These are phyloP conservation scores for Remorina albescens DNA, from an alignment of 2,797 vertebrate species.

Conservation along the genomic window DNA sequence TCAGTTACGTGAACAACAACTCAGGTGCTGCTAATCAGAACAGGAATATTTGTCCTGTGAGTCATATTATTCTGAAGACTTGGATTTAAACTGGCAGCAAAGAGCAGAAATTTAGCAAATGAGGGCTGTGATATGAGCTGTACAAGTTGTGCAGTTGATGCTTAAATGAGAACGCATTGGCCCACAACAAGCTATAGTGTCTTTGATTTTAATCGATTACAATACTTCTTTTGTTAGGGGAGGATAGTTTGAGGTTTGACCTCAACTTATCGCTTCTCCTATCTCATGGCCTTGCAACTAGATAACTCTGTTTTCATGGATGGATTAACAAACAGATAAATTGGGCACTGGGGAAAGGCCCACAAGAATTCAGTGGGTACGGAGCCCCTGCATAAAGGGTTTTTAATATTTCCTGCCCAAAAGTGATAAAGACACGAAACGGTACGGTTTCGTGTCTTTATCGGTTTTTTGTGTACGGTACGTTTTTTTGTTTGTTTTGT, in stretches of 20 bases:
- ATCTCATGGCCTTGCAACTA: background rate
- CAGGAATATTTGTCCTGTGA: conserved; percentile 27
- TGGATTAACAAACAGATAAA: background rate
- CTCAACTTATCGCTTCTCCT: background rate
- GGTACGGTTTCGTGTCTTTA: no score
- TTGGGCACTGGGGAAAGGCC: no score
- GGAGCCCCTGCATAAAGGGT: background rate
- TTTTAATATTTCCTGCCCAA: background rate
- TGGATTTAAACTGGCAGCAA: background rate
- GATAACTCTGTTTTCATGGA: background rate
- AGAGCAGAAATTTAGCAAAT: conserved; percentile 9
- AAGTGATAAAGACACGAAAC: no score
- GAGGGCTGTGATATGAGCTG: conserved; percentile 5
- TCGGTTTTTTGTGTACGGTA: no score
- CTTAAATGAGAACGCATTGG: background rate
- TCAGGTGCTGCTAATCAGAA: conserved; percentile 41
- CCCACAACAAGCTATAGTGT: background rate
- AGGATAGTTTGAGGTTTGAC: background rate
- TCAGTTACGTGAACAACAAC: conserved; percentile 24
- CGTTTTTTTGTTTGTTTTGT: no score
- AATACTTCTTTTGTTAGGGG: background rate
- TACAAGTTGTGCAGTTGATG: background rate
- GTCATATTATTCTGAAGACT: conserved; percentile 28
- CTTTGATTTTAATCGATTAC: background rate
- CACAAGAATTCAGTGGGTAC: background rate